These are phyloP conservation scores for Hippocampus zosterae DNA, from an alignment of 2,113 vertebrate genomes.

Conservation along the genomic window DNA sequence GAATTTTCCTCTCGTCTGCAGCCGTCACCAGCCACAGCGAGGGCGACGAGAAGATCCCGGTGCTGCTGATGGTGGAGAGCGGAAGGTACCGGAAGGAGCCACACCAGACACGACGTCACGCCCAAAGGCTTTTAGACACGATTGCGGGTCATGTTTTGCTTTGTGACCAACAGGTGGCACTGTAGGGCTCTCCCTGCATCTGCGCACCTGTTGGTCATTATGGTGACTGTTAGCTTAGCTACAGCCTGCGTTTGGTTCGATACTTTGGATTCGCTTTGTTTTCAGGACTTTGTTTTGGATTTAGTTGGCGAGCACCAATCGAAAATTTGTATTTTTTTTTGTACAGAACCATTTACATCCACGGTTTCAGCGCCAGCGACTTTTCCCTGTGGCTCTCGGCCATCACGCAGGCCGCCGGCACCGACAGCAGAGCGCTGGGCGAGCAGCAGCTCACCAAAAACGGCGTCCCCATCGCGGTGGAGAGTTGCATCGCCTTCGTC, in stretches of 20 bases:
- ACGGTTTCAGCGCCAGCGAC: slow-evolving; percentile 83
- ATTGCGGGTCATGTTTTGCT: no score
- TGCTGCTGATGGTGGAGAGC: slow-evolving; percentile 89
- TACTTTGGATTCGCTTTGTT: no score
- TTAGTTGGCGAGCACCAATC: no score
- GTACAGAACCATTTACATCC: slow-evolving; percentile 87
- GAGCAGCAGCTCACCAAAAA: slow-evolving; percentile 97
- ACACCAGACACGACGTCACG: slow-evolving; percentile 36
- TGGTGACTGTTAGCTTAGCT: no score
- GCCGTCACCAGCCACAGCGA: slow-evolving; percentile 82
- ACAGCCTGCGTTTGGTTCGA: no score
- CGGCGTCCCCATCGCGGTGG: slow-evolving; percentile 87
- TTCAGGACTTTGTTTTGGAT: no score
- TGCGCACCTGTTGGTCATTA: no score
- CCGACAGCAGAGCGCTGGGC: slow-evolving; percentile 84
- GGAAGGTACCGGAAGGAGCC: slow-evolving; percentile 77
- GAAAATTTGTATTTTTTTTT: not conserved
- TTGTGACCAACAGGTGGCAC: no score
- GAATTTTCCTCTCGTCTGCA: slow-evolving; percentile 52
- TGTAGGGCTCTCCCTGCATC: no score
- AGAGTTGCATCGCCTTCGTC: slow-evolving; percentile 96
- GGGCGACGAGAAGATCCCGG: slow-evolving; percentile 85
- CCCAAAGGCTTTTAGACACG: not conserved
- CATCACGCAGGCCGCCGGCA: slow-evolving; percentile 89
- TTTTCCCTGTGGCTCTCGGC: slow-evolving; percentile 88